Evolutionary conservation across 2,113 vertebrate genomes (phyloP), one percentile per base, ranked within the genome.

Genomic region (Bos indicus): DNA sequence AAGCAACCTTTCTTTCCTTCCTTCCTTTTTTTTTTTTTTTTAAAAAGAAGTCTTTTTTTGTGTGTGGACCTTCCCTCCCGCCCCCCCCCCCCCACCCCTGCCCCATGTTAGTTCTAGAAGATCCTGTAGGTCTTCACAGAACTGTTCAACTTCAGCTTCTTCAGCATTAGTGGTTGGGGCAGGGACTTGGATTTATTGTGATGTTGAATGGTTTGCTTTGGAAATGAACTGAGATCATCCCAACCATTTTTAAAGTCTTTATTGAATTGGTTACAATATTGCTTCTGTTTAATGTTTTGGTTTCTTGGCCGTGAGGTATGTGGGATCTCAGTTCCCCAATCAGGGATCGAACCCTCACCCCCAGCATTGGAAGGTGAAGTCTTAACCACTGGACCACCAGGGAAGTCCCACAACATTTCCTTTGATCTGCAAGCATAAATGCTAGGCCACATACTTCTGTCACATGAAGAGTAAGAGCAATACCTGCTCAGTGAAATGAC

Each of bases 391-490:
- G 36, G 71, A 74, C 36, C 71, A 74, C 40, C 40, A 77, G 71
- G 71, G 12, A 77, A 43, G 36, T 43, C 40, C 12, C 40, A 26
- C 71, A 43, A 92, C 15, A 62, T 95, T 92, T 85, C 71, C 28
- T 97, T 97, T 97, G 64, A 93, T 88, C 62, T 97, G 54, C 90
- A 92, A 95, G 80, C 96, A 51, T 48, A 98, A 94, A 71, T 64
- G 57, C 96, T 17, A 88, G 90, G 82, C 43, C 87, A 83, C 26
- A 40, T 78, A 95, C 88, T 95, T 97, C 90, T 87, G 86, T 67
- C 77, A 92, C 59, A 96, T 3, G 1, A 96, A 94, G 52, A 95
- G n/a, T 54, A 96, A 92, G 1, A 88, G 92, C 90, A 96, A 96
- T 83, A 90, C n/a, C 19, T 85, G 77, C 36, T 93, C 40, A 64